A percentile compares a stretch with the other conserved stretches of the same genome.
These are phyloP conservation scores for Asarcornis scutulata DNA, from an alignment of 2,113 vertebrate species.

Conservation along the genomic window DNA sequence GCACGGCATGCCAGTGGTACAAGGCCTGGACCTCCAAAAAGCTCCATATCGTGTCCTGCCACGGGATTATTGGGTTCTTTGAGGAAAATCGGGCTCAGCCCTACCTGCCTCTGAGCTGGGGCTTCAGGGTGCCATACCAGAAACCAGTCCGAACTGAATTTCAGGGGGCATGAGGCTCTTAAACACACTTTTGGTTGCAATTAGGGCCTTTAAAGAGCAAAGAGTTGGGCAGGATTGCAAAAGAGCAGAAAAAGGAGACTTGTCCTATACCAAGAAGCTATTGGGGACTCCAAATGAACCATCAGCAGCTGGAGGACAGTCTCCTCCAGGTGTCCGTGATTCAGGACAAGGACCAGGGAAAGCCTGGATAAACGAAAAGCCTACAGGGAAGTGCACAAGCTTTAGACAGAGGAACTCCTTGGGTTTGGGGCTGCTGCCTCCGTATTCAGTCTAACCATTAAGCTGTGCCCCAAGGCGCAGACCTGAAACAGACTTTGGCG, in stretches of 20 bases:
- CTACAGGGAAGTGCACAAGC: not conserved
- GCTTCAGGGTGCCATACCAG: not conserved
- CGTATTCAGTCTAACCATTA: not conserved
- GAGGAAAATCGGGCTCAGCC: not conserved
- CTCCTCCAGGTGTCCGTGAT: not conserved
- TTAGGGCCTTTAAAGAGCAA: not conserved
- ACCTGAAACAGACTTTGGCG: not conserved
- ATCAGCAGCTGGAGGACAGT: not conserved
- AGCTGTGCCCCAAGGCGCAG: not conserved
- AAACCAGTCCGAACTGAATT: not conserved
- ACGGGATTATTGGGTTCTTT: not conserved
- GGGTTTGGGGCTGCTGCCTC: not conserved
- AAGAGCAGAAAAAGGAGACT: not conserved
- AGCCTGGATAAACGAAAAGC: not conserved
- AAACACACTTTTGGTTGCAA: not conserved
- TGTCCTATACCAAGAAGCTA: accelerated
- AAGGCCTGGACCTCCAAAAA: not conserved
- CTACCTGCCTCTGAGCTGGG: not conserved
- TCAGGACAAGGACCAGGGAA: not conserved
- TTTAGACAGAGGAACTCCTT: not conserved
- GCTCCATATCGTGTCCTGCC: not conserved
- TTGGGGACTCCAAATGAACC: not conserved
- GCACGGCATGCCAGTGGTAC: not conserved
- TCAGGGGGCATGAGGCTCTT: not conserved
- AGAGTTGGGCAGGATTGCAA: not conserved